Base-by-base conservation (phyloP, 1,140 invertebrate species). In the Lasioglossum albipes region DNA sequence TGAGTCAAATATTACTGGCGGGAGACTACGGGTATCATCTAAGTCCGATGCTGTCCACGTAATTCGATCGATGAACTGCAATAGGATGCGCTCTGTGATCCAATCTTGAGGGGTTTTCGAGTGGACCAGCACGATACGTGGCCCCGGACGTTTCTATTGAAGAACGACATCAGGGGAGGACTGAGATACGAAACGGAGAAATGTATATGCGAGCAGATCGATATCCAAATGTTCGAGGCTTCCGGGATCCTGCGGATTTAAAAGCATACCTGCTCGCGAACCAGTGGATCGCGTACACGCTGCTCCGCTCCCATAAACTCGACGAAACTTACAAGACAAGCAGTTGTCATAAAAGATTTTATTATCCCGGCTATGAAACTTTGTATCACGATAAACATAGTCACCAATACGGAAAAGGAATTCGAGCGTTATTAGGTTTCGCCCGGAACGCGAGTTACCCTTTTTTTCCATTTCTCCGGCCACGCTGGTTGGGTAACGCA, bases 1-100 rank as follows among this genome's bases (percentile, higher is more conserved):
- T 2, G 42, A 13, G 36, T 22, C 31, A 49, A 27, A 71, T 85
- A 84, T 79, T 82, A 74, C 75, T 76, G 80, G 73, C 61, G 59
- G 49, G n/a, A 66, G 52, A 13, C 45, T 13, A 2, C 45, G 45
- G 36, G 10, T 9, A 12, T 4, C 7, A 12, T 45, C 42, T 45
- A 22, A 76, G 31, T 68, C 20, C 20, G 31, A 18, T 5, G 18
- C 67, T 31, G 69, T 70, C 41, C 10, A 61, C 31, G 22, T 31
- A 31, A 36, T 36, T 13, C 7, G 22, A 57, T 20, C 18, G 36
- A 31, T 7, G n/a, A 7, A 13, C 13, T 54, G 49, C n/a, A 67
- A 54, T 16, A 20, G 52, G 52, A 57, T 57, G 3, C 18, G 20
- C 1, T 54, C 75, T 72, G 54, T 49, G 41, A 69, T 79, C 36